Evolutionary conservation across 2,797 vertebrate genomes (phyloP), one percentile per base, ranked within the genome.

Genomic region (Periophthalmus magnuspinnatus): DNA sequence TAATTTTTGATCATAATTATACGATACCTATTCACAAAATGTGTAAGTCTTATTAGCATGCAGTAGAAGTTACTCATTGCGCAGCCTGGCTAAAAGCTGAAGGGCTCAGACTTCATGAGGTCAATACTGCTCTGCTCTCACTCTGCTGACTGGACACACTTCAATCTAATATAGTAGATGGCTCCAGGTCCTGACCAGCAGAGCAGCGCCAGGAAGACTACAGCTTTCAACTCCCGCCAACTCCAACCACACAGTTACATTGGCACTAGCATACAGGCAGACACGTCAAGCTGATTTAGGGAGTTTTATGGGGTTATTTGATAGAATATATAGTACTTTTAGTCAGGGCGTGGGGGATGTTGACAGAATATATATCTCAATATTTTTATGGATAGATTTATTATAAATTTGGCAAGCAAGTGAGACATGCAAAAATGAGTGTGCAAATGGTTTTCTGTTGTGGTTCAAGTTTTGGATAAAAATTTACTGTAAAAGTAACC

Each of bases 171-270:
- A 88, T 70, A 84, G 86, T 84, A 80, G 81, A 87, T 81, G 79
- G 76, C 75, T 83, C 80, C 73, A 70, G 82, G 74, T 79, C 80
- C 82, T 47, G 83, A 85, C 79, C 84, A 79, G 62, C 65, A 66
- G 66, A 80, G 70, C 72, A 78, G 19, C 71, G 80, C 75, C 80
- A 82, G 78, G 76, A 84, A 72, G 77, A 77, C 80, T 82, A 75
- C 69, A 67, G 81, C 88, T 91, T 90, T 91, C 78, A 90, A 88
- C 81, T 88, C 67, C 62, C 76, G 86, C 85, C 86, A 89, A 69
- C 34, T 68, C 76, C 71, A 61, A 75, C 85, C 79, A 77, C 75
- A 81, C 71, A 81, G 69, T 82, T 81, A 86, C 84, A 88, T 85
- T 84, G 76, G 83, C 78, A 72, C 77, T 69, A 45, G 11, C 78